Percentiles rank a stretch among this genome's conserved stretches.
Evolutionary conservation across 2,888 invertebrate genomes (phyloP).

Genomic region (Xylocampa areola): DNA sequence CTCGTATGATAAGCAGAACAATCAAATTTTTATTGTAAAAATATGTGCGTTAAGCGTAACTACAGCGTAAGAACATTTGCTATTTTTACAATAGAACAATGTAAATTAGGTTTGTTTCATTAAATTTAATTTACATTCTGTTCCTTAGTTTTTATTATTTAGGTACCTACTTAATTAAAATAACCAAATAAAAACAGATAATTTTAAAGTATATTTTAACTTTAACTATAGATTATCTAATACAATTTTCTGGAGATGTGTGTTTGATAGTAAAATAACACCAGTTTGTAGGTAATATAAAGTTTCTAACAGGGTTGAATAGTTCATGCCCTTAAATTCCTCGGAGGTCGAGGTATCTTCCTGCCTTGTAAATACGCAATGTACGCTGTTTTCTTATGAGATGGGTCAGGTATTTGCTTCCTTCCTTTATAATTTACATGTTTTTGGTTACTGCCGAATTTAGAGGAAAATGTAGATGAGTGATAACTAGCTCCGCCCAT

Average conservation of each 20-base stretch:
- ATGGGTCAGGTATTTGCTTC: conserved; percentile 1
- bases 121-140: no score
- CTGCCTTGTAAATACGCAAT: conserved; percentile 22
- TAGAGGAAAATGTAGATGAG: not conserved
- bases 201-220: no score
- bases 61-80: not conserved
- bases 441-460: not conserved
- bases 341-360: conserved; percentile 8
- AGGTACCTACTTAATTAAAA: no score
- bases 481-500: no score
- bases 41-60: conserved; percentile 5
- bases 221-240: not conserved
- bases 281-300: not conserved
- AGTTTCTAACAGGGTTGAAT: conserved; percentile 18
- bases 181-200: no score
- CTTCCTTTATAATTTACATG: conserved; percentile 14
- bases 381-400: conserved; percentile 14
- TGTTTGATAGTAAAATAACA: no score
- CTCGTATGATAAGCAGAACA: not conserved
- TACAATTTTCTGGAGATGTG: not conserved
- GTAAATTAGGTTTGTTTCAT: no score
- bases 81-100: no score
- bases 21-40: conserved; percentile 28
- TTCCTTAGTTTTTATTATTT: no score
- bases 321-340: conserved; percentile 22